phyloP scores from a whole-genome alignment of 2,888 invertebrate genomes.

The Morinoia aosen region DNA sequence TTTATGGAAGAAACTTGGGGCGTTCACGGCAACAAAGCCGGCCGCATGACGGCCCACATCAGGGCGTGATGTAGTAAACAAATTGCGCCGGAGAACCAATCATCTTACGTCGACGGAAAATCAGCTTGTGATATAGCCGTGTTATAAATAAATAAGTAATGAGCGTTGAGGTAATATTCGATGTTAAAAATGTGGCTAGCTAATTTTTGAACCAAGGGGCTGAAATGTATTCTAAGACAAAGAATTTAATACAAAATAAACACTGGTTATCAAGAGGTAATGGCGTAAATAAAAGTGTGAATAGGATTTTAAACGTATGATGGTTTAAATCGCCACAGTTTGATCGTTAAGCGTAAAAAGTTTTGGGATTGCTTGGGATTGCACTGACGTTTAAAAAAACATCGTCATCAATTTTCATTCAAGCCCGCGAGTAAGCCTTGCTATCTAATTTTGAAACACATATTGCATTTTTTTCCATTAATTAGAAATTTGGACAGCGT shows the following conservation, averaged over 20 bases:
- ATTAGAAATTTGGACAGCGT: not conserved
- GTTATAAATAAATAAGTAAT: not conserved
- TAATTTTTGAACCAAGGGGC: no score
- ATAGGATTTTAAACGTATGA: no score
- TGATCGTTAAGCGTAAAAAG: no score
- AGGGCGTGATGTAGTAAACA: not conserved
- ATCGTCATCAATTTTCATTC: not conserved
- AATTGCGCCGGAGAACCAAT: not conserved
- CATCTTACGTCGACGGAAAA: not conserved
- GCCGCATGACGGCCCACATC: not conserved
- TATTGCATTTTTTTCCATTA: not conserved
- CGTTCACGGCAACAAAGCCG: not conserved
- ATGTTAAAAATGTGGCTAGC: not conserved
- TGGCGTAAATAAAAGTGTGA: no score
- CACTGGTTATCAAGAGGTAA: no score
- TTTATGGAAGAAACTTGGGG: conserved; percentile 27
- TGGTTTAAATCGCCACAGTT: no score
- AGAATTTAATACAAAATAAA: not conserved
- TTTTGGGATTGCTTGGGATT: no score
- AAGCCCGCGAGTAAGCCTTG: not conserved
- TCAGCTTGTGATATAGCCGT: not conserved
- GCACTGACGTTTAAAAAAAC: not conserved
- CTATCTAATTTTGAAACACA: not conserved
- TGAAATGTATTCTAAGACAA: not conserved
- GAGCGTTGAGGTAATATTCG: no score